Conservation (phyloP, 2,113 vertebrate species). For the Dicentrarchus labrax region DNA sequence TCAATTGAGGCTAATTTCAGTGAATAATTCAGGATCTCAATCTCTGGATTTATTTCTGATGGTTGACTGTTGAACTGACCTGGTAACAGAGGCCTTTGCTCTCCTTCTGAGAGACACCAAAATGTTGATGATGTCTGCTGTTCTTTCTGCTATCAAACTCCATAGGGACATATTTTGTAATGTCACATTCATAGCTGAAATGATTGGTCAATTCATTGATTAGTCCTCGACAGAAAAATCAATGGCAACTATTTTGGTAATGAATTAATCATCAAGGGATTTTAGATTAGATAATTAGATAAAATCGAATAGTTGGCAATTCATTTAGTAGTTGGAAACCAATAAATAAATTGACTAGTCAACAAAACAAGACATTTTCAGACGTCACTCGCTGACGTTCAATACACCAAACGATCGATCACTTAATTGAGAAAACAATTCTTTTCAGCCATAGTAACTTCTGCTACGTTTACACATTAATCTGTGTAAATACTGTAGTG, state of each 20-base stretch:
- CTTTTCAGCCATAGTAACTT: background rate
- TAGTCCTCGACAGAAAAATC: background rate
- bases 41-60: slow-evolving; percentile 1
- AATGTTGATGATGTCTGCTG: background rate
- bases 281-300: too few species aligned
- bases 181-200: background rate
- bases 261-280: too few species aligned
- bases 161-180: background rate
- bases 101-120: background rate
- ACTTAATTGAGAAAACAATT: background rate
- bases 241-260: background rate
- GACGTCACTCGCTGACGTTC: background rate
- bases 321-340: too few species aligned
- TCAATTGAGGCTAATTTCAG: background rate
- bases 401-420: background rate
- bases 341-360: too few species aligned
- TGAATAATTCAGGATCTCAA: slow-evolving; percentile 1
- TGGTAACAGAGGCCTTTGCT: background rate
- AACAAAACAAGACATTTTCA: too few species aligned
- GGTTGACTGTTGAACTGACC: background rate
- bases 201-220: background rate
- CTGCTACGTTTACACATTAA: background rate
- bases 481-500: background rate
- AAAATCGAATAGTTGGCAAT: too few species aligned
- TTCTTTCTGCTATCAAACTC: background rate